Conservation (phyloP, 1,140 invertebrate species). For the Diploscapter pachys region DNA sequence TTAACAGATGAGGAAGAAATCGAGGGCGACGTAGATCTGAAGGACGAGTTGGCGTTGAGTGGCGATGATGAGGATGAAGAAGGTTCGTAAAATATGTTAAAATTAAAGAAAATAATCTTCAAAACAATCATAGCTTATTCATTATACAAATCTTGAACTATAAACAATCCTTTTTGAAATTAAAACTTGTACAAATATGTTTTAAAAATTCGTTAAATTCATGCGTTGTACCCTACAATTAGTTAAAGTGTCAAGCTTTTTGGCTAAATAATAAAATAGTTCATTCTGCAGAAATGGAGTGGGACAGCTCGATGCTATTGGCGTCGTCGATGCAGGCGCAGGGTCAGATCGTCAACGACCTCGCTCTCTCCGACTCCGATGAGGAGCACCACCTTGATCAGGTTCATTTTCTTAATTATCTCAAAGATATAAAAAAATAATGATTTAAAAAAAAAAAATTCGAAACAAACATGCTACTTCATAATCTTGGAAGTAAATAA, state of each 20-base stretch:
- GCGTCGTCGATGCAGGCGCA: constrained; percentile 18
- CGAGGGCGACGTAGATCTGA: constrained; percentile 22
- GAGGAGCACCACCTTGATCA: constrained; percentile 28
- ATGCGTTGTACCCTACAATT: neutral
- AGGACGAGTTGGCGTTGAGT: constrained; percentile 36
- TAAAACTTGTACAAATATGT: no score
- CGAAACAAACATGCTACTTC: no score
- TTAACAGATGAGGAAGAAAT: constrained; percentile 30
- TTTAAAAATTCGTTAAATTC: no score
- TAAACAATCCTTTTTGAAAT: no score
- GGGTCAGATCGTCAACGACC: constrained; percentile 33
- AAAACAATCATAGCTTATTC: no score
- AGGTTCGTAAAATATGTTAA: constrained; percentile 13
- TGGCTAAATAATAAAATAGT: neutral
- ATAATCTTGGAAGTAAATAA: no score
- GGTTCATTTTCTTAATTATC: neutral
- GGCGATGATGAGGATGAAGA: constrained; percentile 38
- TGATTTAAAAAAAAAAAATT: no score
- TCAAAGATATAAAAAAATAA: no score
- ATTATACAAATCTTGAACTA: no score
- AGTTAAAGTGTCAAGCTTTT: neutral
- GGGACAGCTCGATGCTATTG: neutral
- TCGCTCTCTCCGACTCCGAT: constrained; percentile 42
- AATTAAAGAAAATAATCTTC: no score
- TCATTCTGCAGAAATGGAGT: neutral